Conservation (phyloP, 2,888 invertebrate species). For the Linnaemya tessellans region DNA sequence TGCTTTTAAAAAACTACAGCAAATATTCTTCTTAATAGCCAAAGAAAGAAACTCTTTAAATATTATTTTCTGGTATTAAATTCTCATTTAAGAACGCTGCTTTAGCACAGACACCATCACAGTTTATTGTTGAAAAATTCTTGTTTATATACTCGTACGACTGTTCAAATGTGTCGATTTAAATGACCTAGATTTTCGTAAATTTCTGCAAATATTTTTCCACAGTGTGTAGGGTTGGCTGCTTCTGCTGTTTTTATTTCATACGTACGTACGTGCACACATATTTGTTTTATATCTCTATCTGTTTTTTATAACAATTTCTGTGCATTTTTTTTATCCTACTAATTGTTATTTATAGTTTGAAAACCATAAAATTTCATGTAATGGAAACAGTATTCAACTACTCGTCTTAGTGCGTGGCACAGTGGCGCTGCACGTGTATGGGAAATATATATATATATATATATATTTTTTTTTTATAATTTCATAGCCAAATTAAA, state of each 20-base stretch:
- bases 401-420: not conserved
- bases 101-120: not conserved
- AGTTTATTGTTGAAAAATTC: constrained; percentile 24
- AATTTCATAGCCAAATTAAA: too few relatives aligned
- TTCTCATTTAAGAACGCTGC: not conserved
- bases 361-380: constrained; percentile 65
- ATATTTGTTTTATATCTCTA: constrained; percentile 37
- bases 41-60: not conserved
- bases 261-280: not conserved
- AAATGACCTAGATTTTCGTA: constrained; percentile 56
- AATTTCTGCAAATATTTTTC: constrained; percentile 55
- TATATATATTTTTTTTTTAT: too few relatives aligned
- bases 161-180: constrained; percentile 31
- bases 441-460: too few relatives aligned
- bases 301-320: constrained; percentile 36
- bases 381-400: constrained; percentile 51
- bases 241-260: constrained; percentile 29
- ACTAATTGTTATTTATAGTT: constrained; percentile 68
- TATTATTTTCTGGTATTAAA: not conserved
- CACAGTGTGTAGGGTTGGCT: constrained; percentile 1
- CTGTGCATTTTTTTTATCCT: constrained; percentile 32
- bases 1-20: not conserved
- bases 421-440: constrained; percentile 17
- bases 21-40: not conserved
- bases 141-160: not conserved